phyloP scores from a whole-genome alignment of 1,140 invertebrate species.

The Tetraneura akinire region DNA sequence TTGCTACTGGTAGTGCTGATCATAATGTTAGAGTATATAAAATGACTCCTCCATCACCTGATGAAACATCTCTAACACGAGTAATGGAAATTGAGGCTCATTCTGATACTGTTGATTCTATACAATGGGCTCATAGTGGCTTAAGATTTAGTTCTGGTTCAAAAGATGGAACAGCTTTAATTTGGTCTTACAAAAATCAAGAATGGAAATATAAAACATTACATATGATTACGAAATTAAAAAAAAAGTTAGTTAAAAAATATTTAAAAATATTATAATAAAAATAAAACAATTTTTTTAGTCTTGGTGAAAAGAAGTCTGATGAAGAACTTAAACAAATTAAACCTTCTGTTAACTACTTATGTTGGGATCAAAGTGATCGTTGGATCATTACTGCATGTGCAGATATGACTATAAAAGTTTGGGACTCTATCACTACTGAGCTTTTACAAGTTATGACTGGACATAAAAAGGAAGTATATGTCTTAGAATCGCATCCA shows the following conservation, averaged over 20 bases:
- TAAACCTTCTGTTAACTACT: constrained; percentile 88
- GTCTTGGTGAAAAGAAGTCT: constrained; percentile 31
- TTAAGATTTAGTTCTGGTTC: constrained; percentile 90
- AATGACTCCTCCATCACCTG: constrained; percentile 71
- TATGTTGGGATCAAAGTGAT: constrained; percentile 90
- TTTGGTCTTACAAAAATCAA: constrained; percentile 90
- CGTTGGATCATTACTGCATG: constrained; percentile 86
- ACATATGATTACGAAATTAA: constrained; percentile 70
- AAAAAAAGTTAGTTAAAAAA: constrained; percentile 57
- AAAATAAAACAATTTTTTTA: constrained; percentile 12
- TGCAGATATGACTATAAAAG: constrained; percentile 78
- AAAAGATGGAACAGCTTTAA: constrained; percentile 92
- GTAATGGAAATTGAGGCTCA: constrained; percentile 87
- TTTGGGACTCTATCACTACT: constrained; percentile 81
- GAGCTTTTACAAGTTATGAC: constrained; percentile 70
- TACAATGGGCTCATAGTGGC: constrained; percentile 88
- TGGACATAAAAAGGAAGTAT: constrained; percentile 91
- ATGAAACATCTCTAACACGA: constrained; percentile 62
- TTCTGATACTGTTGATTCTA: constrained; percentile 90
- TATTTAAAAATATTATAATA: neutral
- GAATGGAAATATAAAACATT: constrained; percentile 82
- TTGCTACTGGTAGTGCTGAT: constrained; percentile 92
- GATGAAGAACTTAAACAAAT: constrained; percentile 61
- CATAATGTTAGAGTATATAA: constrained; percentile 90
- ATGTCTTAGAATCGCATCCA: constrained; percentile 91